These are phyloP conservation scores for Chloroceryle aenea DNA, from an alignment of 2,113 vertebrate genomes.

Conservation along the genomic window DNA sequence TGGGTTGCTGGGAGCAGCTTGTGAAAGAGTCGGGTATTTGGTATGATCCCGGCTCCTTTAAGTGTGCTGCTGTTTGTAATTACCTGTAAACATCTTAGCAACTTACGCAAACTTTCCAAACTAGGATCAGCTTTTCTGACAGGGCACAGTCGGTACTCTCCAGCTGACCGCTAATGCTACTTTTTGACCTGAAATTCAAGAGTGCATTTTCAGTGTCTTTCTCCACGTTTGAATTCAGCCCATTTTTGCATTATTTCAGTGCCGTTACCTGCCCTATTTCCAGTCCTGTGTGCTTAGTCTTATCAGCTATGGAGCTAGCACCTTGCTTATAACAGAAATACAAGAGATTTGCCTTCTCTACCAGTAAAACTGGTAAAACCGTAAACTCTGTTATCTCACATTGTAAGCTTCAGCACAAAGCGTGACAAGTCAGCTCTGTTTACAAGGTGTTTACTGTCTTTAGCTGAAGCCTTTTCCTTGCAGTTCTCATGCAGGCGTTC, in stretches of 20 bases:
- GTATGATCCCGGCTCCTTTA: background rate
- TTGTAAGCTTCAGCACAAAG: background rate
- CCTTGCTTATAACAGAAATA: background rate
- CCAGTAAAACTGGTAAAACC: background rate
- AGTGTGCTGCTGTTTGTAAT: background rate
- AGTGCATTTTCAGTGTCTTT: background rate
- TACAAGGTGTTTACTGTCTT: background rate
- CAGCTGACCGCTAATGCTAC: background rate
- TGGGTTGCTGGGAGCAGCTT: background rate
- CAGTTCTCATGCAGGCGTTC: background rate
- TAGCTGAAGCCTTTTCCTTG: background rate
- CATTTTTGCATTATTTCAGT: background rate
- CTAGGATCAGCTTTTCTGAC: background rate
- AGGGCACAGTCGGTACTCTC: rapidly evolving
- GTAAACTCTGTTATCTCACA: background rate
- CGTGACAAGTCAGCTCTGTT: background rate
- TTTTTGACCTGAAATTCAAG: background rate
- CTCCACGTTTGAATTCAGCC: background rate
- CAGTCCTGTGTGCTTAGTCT: background rate
- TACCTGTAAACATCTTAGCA: background rate
- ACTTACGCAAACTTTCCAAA: background rate
- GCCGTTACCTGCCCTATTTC: background rate
- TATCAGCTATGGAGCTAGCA: background rate
- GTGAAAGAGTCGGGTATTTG: background rate
- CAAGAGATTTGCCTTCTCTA: background rate